These are phyloP conservation scores for Hemithea aestivaria DNA, from an alignment of 2,888 invertebrate genomes.

Conservation along the genomic window DNA sequence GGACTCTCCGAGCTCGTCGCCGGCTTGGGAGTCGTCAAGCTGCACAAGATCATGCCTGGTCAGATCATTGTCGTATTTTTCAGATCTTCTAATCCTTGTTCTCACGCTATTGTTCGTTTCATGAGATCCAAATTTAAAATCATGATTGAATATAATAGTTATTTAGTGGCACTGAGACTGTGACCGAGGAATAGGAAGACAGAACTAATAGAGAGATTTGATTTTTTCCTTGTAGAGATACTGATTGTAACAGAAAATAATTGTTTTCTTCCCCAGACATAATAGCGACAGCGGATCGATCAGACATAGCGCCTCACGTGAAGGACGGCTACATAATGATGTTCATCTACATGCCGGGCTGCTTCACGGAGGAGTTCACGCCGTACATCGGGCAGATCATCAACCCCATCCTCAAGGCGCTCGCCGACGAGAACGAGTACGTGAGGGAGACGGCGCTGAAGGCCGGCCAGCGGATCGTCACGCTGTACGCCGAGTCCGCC, in stretches of 20 bases:
- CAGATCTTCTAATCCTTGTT: too few species aligned
- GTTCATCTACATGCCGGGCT: constrained; percentile 99
- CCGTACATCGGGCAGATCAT: constrained; percentile 98
- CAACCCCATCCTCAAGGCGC: constrained; percentile 96
- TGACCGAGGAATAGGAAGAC: too few species aligned
- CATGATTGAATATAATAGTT: too few species aligned
- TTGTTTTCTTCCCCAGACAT: constrained; percentile 80
- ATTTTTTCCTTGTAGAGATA: too few species aligned
- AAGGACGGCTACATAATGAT: constrained; percentile 99
- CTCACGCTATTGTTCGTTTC: too few species aligned
- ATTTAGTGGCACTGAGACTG: too few species aligned
- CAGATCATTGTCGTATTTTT: too few species aligned
- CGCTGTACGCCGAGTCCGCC: constrained; percentile 96
- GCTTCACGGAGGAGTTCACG: constrained; percentile 96
- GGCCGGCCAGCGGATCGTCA: constrained; percentile 98
- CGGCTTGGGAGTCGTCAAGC: constrained; percentile 95
- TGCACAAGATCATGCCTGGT: constrained; percentile 97
- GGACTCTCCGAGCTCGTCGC: constrained; percentile 99
- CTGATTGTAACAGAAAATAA: background rate
- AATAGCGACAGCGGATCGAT: constrained; percentile 94
- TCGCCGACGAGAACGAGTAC: constrained; percentile 99
- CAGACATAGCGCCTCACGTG: constrained; percentile 96
- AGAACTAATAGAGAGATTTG: too few species aligned
- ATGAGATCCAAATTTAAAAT: too few species aligned
- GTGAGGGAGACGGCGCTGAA: constrained; percentile 97